Evolutionary conservation across 2,797 vertebrate species (phyloP).

Genomic region (Acrocephalus scirpaceus): DNA sequence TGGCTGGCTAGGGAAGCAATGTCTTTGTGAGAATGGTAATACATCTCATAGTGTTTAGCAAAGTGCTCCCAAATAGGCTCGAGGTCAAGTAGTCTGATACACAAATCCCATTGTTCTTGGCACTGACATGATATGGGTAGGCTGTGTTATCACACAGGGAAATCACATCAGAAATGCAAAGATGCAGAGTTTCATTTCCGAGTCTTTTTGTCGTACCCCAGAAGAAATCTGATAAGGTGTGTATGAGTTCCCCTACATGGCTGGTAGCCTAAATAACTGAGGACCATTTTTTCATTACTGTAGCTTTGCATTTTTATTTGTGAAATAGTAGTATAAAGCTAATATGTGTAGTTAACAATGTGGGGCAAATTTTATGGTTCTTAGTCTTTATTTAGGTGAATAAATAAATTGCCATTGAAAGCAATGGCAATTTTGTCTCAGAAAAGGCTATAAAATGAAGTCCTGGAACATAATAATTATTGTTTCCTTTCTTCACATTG

Average conservation of each 20-base stretch:
- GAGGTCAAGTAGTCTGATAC: not conserved
- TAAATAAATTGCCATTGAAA: not conserved
- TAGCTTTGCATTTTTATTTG: not conserved
- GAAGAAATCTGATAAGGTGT: not conserved
- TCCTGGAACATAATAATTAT: not conserved
- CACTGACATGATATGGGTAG: not conserved
- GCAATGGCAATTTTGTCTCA: not conserved
- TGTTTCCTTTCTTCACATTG: not conserved
- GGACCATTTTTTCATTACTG: not conserved
- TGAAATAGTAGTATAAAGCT: not conserved
- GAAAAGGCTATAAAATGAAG: not conserved
- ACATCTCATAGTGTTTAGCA: not conserved
- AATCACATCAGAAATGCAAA: not conserved
- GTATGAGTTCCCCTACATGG: not conserved
- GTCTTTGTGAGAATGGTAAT: not conserved
- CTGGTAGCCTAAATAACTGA: not conserved
- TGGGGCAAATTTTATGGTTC: not conserved
- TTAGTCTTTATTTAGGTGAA: not conserved
- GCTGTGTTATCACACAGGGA: not conserved
- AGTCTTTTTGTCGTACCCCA: not conserved
- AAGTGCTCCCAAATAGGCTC: not conserved
- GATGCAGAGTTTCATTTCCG: not conserved
- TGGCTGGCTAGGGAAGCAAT: not conserved
- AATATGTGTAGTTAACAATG: not conserved
- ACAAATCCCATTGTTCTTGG: not conserved